A percentile compares a stretch with the other conserved stretches of the same genome.
These are phyloP conservation scores for Ellobium chinense DNA, from an alignment of 2,888 invertebrate genomes.

Conservation along the genomic window DNA sequence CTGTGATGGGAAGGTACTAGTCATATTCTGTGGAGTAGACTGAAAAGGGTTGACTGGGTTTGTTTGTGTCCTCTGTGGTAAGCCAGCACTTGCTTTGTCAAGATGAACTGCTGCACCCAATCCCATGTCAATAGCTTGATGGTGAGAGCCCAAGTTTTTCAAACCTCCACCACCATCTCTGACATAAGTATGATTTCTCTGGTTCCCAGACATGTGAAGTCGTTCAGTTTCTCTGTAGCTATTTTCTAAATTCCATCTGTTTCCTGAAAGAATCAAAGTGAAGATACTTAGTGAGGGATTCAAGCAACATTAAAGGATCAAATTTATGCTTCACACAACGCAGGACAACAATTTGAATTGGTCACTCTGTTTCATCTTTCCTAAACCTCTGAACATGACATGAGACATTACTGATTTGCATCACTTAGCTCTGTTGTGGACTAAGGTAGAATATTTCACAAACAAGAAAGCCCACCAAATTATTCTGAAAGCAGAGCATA, in stretches of 20 bases:
- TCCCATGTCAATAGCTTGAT: constrained; percentile 41
- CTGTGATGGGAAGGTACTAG: neutral
- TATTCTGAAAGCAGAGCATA: too few species aligned
- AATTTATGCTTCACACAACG: too few species aligned
- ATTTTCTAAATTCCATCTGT: constrained; percentile 48
- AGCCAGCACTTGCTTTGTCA: neutral
- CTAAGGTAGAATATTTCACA: too few species aligned
- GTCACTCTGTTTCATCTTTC: neutral
- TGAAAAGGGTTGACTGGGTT: neutral
- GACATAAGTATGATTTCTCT: neutral
- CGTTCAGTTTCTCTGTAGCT: constrained; percentile 50
- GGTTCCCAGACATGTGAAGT: constrained; percentile 41
- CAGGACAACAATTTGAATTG: neutral
- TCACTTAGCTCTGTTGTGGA: neutral
- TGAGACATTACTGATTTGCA: neutral
- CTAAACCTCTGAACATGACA: neutral
- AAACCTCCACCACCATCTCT: neutral
- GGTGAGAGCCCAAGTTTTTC: constrained; percentile 9
- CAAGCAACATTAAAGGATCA: neutral
- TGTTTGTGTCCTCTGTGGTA: neutral
- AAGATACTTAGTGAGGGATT: neutral
- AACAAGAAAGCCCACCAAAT: too few species aligned
- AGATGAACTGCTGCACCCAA: constrained; percentile 45
- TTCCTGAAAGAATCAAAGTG: constrained; percentile 47
- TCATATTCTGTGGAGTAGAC: neutral